Percentiles rank a stretch among this genome's conserved stretches.
Conservation (phyloP, 2,797 vertebrate genomes). For the Chelmon rostratus region DNA sequence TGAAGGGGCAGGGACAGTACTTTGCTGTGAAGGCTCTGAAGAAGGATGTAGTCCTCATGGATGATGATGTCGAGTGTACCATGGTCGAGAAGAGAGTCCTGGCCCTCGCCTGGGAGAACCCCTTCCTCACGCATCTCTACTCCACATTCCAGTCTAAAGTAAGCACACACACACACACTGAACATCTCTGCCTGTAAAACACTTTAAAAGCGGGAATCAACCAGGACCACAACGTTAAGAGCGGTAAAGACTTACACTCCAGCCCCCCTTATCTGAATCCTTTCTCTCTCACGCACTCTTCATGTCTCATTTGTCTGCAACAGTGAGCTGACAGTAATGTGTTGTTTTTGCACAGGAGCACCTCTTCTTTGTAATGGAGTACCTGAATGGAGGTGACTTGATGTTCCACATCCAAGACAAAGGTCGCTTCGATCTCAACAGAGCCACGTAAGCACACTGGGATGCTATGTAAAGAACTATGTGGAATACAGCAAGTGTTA, state of each 20-base stretch:
- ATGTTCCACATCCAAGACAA: slow-evolving; percentile 99
- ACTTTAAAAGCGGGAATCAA: no score
- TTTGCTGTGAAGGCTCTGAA: slow-evolving; percentile 97
- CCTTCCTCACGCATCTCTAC: slow-evolving; percentile 96
- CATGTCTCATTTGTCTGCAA: slow-evolving; percentile 25
- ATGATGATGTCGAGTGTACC: slow-evolving; percentile 97
- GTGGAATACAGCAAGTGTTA: not conserved
- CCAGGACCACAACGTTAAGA: slow-evolving; percentile 41
- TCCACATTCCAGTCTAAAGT: slow-evolving; percentile 97
- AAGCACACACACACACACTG: slow-evolving; percentile 29
- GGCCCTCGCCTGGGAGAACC: slow-evolving; percentile 94
- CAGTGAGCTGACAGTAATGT: slow-evolving; percentile 52
- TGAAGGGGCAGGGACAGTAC: slow-evolving; percentile 91
- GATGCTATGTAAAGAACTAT: not conserved
- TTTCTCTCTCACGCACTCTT: not conserved
- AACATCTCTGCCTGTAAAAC: no score
- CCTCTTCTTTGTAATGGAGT: slow-evolving; percentile 99
- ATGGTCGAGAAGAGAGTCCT: slow-evolving; percentile 99
- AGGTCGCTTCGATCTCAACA: slow-evolving; percentile 94
- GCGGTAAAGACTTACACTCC: not conserved
- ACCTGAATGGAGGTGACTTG: slow-evolving; percentile 96
- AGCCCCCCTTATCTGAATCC: slow-evolving; percentile 7
- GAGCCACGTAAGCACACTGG: slow-evolving; percentile 89
- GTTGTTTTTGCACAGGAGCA: slow-evolving; percentile 89
- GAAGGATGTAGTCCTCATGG: slow-evolving; percentile 97